Conservation (phyloP, 2,113 vertebrate species). For the Cryptotis parvus region DNA sequence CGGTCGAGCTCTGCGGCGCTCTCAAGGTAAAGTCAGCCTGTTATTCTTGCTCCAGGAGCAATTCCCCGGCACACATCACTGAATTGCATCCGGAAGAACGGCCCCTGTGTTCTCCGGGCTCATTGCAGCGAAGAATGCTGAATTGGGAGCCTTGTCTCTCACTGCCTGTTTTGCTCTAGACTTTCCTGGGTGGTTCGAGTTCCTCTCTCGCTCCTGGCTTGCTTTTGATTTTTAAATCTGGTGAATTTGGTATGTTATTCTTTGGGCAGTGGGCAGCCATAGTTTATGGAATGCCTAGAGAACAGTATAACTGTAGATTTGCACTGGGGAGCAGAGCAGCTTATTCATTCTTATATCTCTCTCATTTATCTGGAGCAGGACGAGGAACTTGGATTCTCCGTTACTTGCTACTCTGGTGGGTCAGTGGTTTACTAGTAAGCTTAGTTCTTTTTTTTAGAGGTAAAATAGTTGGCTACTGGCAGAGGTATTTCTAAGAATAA, state of each 20-base stretch:
- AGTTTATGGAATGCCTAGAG: not conserved
- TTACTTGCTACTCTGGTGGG: no score
- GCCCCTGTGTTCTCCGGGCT: not conserved
- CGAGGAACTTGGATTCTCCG: not conserved
- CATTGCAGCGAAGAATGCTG: not conserved
- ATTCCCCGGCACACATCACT: accelerated
- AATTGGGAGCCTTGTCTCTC: not conserved
- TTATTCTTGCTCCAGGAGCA: accelerated
- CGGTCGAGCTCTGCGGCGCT: constrained; percentile 94
- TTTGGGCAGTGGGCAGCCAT: not conserved
- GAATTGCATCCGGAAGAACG: not conserved
- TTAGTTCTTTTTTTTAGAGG: not conserved
- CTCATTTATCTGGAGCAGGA: not conserved
- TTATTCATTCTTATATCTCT: not conserved
- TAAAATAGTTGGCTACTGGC: not conserved
- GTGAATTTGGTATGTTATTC: not conserved
- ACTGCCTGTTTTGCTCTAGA: not conserved
- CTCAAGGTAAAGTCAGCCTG: constrained; percentile 89
- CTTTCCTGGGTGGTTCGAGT: not conserved
- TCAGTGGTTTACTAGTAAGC: no score
- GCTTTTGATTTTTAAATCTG: constrained; percentile 7
- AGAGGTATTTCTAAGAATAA: not conserved
- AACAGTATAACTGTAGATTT: not conserved
- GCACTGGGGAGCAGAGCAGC: not conserved
- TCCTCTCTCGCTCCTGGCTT: not conserved